phyloP scores from a whole-genome alignment of 2,113 vertebrate genomes.

The Psephotus haematonotus region DNA sequence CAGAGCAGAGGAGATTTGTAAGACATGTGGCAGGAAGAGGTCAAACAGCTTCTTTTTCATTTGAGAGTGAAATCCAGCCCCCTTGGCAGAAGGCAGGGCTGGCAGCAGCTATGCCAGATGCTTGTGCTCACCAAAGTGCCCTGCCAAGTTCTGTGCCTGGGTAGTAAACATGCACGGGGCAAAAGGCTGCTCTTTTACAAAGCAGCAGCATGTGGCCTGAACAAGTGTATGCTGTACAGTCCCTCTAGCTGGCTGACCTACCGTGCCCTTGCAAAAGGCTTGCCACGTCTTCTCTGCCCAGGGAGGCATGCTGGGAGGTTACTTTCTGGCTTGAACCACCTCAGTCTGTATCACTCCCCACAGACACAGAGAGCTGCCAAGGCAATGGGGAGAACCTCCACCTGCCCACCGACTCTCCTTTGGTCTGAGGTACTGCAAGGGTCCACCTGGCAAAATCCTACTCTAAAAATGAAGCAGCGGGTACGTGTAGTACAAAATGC shows the following conservation, averaged over 20 bases:
- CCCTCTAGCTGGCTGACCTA: not conserved
- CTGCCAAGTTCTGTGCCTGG: conserved; percentile 4
- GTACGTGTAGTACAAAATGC: fast-evolving
- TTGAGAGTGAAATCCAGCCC: conserved; percentile 22
- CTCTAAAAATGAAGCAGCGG: not conserved
- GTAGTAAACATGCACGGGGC: not conserved
- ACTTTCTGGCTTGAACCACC: not conserved
- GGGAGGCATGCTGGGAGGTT: not conserved
- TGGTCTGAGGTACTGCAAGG: not conserved
- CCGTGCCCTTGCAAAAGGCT: fast-evolving
- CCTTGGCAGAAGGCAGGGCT: conserved; percentile 24
- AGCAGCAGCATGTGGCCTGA: not conserved
- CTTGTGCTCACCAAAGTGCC: fast-evolving
- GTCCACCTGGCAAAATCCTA: not conserved
- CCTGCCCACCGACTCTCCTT: too few relatives aligned
- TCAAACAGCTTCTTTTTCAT: conserved; percentile 4
- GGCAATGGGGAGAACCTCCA: not conserved
- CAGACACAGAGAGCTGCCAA: not conserved
- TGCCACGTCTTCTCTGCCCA: fast-evolving
- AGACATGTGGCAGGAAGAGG: not conserved
- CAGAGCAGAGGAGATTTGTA: not conserved
- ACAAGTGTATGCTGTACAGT: not conserved
- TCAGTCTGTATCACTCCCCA: not conserved
- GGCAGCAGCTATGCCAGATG: not conserved
- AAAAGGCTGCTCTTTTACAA: not conserved